Conservation (phyloP, 2,797 vertebrate species). For the Tarsius wallacei region DNA sequence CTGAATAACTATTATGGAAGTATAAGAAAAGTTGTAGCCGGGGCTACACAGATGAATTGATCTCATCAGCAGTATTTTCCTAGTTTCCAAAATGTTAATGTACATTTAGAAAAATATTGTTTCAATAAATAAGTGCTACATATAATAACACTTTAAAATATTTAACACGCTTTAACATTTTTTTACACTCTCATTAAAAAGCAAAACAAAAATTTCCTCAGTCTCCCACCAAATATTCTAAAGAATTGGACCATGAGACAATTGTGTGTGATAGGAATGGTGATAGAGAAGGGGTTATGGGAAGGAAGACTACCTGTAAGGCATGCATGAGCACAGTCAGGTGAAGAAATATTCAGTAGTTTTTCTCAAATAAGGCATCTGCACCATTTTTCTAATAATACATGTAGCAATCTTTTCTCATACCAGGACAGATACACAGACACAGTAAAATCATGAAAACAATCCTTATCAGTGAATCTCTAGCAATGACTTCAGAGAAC, state of each 20-base stretch:
- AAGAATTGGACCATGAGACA: not conserved
- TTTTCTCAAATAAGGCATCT: not conserved
- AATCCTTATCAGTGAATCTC: not conserved
- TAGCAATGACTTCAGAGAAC: constrained; percentile 58
- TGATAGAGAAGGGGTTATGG: not conserved
- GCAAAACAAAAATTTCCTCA: too few species aligned
- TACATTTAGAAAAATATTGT: not conserved
- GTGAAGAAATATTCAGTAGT: not conserved
- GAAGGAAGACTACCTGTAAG: not conserved
- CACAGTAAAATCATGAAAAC: not conserved
- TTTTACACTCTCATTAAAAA: not conserved
- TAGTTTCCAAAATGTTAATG: not conserved
- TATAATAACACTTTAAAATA: too few species aligned
- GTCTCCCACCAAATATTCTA: not conserved
- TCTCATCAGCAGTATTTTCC: not conserved
- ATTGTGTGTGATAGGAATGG: not conserved
- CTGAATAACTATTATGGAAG: not conserved
- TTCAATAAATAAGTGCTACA: not conserved
- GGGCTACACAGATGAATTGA: not conserved
- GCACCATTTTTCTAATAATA: not conserved
- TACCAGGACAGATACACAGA: not conserved
- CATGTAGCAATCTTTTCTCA: not conserved
- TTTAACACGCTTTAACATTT: not conserved
- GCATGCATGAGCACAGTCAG: not conserved
- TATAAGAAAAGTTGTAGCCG: not conserved